Percentiles rank a stretch among this genome's conserved stretches.
Conservation (phyloP, 2,113 vertebrate species). For the Paramisgurnus dabryanus region DNA sequence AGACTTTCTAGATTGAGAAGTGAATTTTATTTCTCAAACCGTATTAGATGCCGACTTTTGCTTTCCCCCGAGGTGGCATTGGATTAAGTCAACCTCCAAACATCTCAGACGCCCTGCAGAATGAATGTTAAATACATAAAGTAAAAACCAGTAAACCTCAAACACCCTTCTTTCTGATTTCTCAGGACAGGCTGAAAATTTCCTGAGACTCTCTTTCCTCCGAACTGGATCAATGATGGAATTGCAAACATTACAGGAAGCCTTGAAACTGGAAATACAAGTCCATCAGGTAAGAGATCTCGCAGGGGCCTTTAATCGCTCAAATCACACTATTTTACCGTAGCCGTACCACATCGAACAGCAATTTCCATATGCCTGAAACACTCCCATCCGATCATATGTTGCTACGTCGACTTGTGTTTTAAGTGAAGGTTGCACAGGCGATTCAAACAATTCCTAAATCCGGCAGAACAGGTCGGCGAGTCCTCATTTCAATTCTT, state of each 20-base stretch:
- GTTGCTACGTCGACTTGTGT: not conserved
- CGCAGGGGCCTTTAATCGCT: not conserved
- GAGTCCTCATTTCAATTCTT: not conserved
- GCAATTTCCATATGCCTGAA: too few relatives aligned
- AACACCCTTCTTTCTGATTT: constrained; percentile 6
- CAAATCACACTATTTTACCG: not conserved
- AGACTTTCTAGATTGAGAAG: constrained; percentile 16
- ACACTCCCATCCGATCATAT: not conserved
- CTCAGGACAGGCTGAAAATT: constrained; percentile 70
- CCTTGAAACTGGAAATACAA: constrained; percentile 99
- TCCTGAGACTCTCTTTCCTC: constrained; percentile 68
- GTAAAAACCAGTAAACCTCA: not conserved
- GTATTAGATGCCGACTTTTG: not conserved
- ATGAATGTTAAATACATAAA: constrained; percentile 30
- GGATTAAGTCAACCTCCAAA: constrained; percentile 11
- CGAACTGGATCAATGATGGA: constrained; percentile 90
- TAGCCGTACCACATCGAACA: too few relatives aligned
- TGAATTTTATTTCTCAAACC: not conserved
- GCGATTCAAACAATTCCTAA: not conserved
- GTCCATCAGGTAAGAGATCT: constrained; percentile 89
- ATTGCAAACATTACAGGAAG: constrained; percentile 98
- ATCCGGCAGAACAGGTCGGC: not conserved
- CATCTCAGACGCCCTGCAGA: not conserved
- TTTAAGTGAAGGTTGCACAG: not conserved
- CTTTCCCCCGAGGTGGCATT: not conserved